phyloP scores from a whole-genome alignment of 53 echinoderm and acorn worm species.

The Zoroaster sp. region DNA sequence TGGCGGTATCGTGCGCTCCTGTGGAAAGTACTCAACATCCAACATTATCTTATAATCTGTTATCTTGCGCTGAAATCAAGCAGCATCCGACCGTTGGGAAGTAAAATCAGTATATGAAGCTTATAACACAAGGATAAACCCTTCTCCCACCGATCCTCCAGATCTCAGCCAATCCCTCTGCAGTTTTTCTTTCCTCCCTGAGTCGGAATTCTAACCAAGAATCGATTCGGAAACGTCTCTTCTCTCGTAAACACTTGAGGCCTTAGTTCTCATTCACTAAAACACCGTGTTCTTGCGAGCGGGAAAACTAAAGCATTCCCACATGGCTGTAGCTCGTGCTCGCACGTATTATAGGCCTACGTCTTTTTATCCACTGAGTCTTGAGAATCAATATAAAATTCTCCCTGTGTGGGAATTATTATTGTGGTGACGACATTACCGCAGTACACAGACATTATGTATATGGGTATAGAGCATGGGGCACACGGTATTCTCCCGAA shows the following conservation, averaged over 20 bases:
- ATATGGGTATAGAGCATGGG: neutral
- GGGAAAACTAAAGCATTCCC: neutral
- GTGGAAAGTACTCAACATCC: conserved; percentile 22
- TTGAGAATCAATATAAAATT: neutral
- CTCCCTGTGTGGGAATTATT: conserved; percentile 8
- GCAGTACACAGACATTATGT: neutral
- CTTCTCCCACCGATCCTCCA: neutral
- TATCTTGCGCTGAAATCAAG: neutral
- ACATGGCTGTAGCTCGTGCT: neutral
- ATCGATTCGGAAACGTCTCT: neutral
- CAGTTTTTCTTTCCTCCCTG: neutral
- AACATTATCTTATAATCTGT: conserved; percentile 8
- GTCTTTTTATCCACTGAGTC: neutral
- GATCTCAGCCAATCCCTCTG: neutral
- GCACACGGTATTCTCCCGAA: neutral
- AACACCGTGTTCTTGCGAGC: neutral
- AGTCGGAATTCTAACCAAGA: conserved; percentile 3
- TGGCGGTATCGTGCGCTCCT: conserved; percentile 13
- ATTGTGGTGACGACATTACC: conserved; percentile 9
- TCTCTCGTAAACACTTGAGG: neutral
- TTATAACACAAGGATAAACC: neutral
- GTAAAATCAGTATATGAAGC: neutral
- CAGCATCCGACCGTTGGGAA: neutral
- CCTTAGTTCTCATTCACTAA: neutral
- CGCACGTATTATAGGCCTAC: neutral